phyloP scores from a whole-genome alignment of 1,140 invertebrate species.

The Zaprionus ghesquierei region DNA sequence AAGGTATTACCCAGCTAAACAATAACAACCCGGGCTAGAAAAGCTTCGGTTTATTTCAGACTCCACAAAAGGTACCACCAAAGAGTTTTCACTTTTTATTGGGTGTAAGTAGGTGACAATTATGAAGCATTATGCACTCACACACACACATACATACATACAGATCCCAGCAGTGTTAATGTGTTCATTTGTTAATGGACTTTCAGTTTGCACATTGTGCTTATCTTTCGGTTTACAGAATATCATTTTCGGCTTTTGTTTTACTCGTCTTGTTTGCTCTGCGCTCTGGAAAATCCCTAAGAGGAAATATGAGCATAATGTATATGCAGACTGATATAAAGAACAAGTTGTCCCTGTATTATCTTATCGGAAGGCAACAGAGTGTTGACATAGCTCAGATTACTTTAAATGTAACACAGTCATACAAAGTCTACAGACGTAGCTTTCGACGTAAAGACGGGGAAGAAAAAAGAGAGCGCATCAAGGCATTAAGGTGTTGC shows the following conservation, averaged over 20 bases:
- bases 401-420: neutral
- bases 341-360: neutral
- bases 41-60: neutral
- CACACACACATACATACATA: neutral
- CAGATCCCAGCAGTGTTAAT: neutral
- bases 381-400: neutral
- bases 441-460: no score
- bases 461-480: neutral
- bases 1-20: neutral
- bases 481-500: neutral
- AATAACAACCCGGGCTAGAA: neutral
- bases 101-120: neutral
- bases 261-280: slow-evolving; percentile 6
- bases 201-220: neutral
- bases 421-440: no score
- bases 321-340: neutral
- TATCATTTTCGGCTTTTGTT: slow-evolving; percentile 4
- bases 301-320: neutral
- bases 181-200: neutral
- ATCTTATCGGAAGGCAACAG: neutral
- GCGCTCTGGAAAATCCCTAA: neutral
- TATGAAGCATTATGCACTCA: neutral
- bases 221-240: neutral
- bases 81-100: neutral
- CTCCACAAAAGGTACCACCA: neutral